Conservation (phyloP, 2,888 invertebrate species). For the Barypeithes pellucidus region DNA sequence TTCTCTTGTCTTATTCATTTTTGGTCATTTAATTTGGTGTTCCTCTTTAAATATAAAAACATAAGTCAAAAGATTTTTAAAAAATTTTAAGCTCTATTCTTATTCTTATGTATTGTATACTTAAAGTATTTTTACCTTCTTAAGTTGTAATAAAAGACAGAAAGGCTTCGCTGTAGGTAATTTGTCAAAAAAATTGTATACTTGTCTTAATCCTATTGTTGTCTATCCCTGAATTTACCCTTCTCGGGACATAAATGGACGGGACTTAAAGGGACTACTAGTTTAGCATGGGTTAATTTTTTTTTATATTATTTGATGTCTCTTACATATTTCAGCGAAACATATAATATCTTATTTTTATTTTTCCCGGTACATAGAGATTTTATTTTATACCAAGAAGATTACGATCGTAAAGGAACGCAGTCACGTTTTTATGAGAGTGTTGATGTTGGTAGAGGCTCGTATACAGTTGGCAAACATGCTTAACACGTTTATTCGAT, state of each 20-base stretch:
- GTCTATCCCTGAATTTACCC: neutral
- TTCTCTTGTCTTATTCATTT: too few species aligned
- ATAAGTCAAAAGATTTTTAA: too few species aligned
- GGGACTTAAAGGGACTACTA: too few species aligned
- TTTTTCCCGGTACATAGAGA: conserved; percentile 2
- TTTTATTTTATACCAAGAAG: conserved; percentile 25
- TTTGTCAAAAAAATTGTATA: neutral
- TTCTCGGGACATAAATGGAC: too few species aligned
- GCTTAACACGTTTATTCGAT: conserved; percentile 35
- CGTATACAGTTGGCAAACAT: conserved; percentile 41
- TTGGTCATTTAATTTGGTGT: too few species aligned
- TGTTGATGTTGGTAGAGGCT: conserved; percentile 37
- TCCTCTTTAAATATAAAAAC: too few species aligned
- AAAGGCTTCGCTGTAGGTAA: neutral
- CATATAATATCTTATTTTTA: neutral
- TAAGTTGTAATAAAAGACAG: neutral
- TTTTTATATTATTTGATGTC: neutral
- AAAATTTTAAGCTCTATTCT: too few species aligned
- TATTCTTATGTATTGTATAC: too few species aligned
- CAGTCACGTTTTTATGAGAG: conserved; percentile 34
- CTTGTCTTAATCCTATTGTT: neutral
- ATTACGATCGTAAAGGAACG: conserved; percentile 34
- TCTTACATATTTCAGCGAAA: neutral
- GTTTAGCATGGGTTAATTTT: neutral
- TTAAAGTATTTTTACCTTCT: too few species aligned